Evolutionary conservation across 2,797 vertebrate genomes (phyloP).

Genomic region (Sebastes flavidus): DNA sequence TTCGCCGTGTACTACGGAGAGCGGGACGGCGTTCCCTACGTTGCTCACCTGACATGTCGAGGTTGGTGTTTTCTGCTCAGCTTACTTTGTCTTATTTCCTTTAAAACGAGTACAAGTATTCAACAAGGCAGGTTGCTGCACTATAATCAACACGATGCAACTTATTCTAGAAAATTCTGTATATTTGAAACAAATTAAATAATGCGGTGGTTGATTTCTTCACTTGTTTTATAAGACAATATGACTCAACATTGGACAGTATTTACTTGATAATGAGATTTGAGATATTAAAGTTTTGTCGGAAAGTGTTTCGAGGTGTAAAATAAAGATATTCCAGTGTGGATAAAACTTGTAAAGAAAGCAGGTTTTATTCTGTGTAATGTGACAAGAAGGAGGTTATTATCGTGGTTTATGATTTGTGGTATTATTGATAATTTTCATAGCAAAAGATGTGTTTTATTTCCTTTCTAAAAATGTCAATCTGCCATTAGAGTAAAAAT

Average conservation of each 20-base stretch:
- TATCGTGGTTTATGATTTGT: not conserved
- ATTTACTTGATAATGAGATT: not conserved
- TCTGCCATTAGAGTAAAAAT: not conserved
- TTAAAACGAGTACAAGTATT: no score
- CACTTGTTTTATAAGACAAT: no score
- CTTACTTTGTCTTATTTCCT: no score
- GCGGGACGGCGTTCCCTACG: constrained; percentile 80
- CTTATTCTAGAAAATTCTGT: not conserved
- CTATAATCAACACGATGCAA: no score
- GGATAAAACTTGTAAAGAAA: not conserved
- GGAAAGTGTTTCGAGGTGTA: not conserved
- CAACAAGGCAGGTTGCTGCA: not conserved
- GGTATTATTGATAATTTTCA: not conserved
- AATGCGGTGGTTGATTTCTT: not conserved
- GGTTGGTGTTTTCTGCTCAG: constrained; percentile 52
- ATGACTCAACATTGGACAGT: not conserved
- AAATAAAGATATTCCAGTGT: not conserved
- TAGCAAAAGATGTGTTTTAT: not conserved
- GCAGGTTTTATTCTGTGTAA: not conserved
- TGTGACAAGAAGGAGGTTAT: not conserved
- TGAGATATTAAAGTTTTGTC: not conserved
- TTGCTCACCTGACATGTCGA: constrained; percentile 81
- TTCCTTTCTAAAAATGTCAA: not conserved
- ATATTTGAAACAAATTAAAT: not conserved
- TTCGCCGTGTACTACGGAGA: constrained; percentile 84